Conservation (phyloP, 2,113 vertebrate species). For the Symphodus melops region DNA sequence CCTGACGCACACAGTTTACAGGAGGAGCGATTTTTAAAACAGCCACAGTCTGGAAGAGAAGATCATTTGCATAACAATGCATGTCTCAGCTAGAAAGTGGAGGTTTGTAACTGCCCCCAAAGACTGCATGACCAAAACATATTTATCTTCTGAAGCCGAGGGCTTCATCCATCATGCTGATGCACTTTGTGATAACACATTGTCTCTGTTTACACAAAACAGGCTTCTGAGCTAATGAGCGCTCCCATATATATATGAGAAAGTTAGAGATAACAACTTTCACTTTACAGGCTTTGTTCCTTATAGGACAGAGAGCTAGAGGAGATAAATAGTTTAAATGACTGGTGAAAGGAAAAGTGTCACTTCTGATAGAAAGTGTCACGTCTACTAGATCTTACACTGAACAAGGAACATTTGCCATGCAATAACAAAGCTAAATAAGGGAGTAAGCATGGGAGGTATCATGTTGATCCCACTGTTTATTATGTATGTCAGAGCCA, state of each 20-base stretch:
- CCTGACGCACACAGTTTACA: constrained; percentile 46
- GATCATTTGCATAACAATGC: constrained; percentile 38
- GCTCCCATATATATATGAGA: constrained; percentile 23
- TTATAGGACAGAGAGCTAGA: constrained; percentile 1
- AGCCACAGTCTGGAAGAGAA: constrained; percentile 6
- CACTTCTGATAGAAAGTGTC: constrained; percentile 32
- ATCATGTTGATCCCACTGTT: constrained; percentile 70
- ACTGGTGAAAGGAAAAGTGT: constrained; percentile 28
- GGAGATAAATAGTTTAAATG: neutral
- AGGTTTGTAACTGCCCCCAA: constrained; percentile 16
- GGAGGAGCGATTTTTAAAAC: constrained; percentile 40
- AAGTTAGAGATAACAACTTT: constrained; percentile 49
- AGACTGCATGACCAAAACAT: constrained; percentile 27
- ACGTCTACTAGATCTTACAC: constrained; percentile 37
- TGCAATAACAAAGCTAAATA: constrained; percentile 38
- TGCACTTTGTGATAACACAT: constrained; percentile 35
- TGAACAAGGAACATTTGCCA: constrained; percentile 60
- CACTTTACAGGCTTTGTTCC: constrained; percentile 22
- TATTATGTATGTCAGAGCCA: constrained; percentile 71
- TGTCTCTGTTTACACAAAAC: constrained; percentile 48
- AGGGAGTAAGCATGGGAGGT: constrained; percentile 8
- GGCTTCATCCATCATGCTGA: constrained; percentile 35
- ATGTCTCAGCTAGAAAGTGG: constrained; percentile 21
- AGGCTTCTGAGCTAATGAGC: constrained; percentile 29
- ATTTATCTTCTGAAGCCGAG: constrained; percentile 27